Conservation (phyloP, 2,113 vertebrate species). For the Tupaia tana region DNA sequence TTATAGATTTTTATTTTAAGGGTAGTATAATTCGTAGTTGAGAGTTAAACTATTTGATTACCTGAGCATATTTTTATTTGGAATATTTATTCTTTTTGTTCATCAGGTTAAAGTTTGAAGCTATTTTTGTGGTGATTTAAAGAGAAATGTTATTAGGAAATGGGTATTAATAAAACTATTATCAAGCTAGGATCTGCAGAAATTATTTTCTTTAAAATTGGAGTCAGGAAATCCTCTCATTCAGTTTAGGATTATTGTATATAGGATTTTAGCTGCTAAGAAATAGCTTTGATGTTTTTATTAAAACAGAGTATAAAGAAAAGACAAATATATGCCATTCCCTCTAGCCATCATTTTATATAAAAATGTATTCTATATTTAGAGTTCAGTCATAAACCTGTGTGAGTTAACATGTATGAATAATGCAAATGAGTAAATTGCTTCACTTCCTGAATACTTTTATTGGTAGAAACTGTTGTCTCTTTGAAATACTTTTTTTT, state of each 20-base stretch:
- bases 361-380: background rate
- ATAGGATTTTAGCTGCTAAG: background rate
- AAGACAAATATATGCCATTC: background rate
- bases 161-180: background rate
- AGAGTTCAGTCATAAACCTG: background rate
- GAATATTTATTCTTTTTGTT: background rate
- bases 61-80: background rate
- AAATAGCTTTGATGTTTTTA: conserved; percentile 20
- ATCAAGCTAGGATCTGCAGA: background rate
- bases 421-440: conserved; percentile 28
- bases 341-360: background rate
- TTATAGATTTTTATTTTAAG: conserved; percentile 8
- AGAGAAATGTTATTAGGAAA: background rate
- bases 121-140: background rate
- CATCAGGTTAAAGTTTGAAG: background rate
- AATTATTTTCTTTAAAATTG: conserved; percentile 1
- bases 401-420: background rate
- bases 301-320: background rate
- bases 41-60: background rate
- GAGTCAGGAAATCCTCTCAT: background rate
- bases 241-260: background rate
- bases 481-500: background rate
- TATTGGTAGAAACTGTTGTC: background rate
- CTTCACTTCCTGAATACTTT: background rate
- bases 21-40: background rate